Evolutionary conservation across 2,113 vertebrate genomes (phyloP).

Genomic region (Poicephalus meyeri): DNA sequence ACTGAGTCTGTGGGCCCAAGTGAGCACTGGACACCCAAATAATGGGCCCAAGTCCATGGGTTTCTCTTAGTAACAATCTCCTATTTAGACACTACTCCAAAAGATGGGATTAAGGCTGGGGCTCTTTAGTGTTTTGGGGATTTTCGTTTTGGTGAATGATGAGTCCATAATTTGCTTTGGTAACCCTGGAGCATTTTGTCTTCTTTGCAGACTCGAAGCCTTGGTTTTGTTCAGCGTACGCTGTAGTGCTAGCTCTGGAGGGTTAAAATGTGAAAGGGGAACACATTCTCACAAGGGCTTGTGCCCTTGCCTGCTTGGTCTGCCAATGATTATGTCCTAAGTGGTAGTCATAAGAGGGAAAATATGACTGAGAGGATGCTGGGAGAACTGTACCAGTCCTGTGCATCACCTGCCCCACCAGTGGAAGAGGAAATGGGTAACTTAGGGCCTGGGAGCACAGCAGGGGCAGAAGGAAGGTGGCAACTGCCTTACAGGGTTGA

Average conservation of each 20-base stretch:
- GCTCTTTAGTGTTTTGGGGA: neutral
- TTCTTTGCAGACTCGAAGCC: neutral
- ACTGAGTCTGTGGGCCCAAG: neutral
- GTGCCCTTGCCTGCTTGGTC: neutral
- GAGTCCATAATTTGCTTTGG: neutral
- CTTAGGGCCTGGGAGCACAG: neutral
- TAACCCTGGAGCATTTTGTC: neutral
- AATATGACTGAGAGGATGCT: neutral
- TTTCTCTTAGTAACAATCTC: neutral
- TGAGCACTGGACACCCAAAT: neutral
- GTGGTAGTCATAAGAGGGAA: conserved; percentile 20
- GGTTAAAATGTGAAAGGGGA: neutral
- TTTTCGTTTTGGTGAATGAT: neutral
- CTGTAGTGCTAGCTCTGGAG: neutral
- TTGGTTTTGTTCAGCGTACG: neutral
- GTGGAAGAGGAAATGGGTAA: conserved; percentile 18
- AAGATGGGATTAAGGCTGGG: neutral
- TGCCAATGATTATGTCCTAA: neutral
- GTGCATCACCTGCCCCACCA: neutral
- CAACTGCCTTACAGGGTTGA: neutral
- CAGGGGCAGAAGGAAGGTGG: neutral
- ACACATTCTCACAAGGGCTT: neutral
- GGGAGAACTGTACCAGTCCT: neutral
- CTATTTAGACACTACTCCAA: neutral
- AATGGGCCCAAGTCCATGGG: neutral